These are phyloP conservation scores for Vidua chalybeata DNA, from an alignment of 2,113 vertebrate genomes.

Conservation along the genomic window DNA sequence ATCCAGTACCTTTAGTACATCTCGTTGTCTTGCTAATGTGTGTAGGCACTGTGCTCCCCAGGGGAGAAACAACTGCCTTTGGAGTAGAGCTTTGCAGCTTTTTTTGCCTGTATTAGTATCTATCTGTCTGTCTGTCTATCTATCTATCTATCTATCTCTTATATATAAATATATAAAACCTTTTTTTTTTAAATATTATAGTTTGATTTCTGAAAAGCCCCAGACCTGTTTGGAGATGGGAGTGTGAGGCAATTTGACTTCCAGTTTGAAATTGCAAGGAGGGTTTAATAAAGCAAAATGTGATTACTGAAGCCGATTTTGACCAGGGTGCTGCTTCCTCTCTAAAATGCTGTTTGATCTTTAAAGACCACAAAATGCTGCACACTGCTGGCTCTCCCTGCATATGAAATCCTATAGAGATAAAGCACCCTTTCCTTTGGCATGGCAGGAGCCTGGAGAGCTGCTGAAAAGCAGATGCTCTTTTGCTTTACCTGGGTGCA, in stretches of 20 bases:
- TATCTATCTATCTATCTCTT: no score
- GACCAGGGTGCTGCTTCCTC: not conserved
- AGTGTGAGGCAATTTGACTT: not conserved
- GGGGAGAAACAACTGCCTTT: not conserved
- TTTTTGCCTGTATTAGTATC: not conserved
- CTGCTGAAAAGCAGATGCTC: not conserved
- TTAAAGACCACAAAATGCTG: constrained; percentile 8
- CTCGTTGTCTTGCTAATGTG: not conserved
- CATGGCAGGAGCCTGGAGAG: not conserved
- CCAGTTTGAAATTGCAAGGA: not conserved
- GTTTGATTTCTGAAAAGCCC: not conserved
- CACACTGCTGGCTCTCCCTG: not conserved
- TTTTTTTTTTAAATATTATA: not conserved
- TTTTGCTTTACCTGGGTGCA: not conserved
- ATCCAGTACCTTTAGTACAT: not conserved
- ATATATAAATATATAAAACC: no score
- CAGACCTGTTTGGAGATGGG: not conserved
- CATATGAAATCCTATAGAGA: not conserved
- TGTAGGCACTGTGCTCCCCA: not conserved
- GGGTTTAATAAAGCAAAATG: constrained; percentile 27
- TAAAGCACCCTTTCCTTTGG: not conserved
- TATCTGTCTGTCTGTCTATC: no score
- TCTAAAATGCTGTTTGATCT: constrained; percentile 22
- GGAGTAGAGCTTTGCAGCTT: not conserved
- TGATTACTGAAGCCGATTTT: not conserved